Percentiles rank a stretch among this genome's conserved stretches.
phyloP scores from a whole-genome alignment of 2,888 invertebrate species.

The Antheraea assamensis region DNA sequence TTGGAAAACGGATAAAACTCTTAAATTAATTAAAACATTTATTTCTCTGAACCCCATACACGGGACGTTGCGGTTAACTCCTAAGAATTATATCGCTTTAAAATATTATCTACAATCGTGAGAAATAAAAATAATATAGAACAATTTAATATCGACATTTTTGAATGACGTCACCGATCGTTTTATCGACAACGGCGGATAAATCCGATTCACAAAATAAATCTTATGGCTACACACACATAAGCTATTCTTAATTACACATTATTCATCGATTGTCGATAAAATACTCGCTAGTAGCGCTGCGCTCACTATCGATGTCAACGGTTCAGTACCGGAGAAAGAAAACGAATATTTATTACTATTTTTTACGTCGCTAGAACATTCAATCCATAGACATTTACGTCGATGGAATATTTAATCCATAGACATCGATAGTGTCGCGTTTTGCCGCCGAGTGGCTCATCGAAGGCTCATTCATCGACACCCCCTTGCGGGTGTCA shows the following conservation, averaged over 20 bases:
- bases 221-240: slow-evolving; percentile 13
- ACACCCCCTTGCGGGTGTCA: slow-evolving; percentile 20
- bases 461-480: background rate
- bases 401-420: too few relatives aligned
- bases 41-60: background rate
- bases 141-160: slow-evolving; percentile 13
- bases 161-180: slow-evolving; percentile 7
- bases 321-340: slow-evolving; percentile 25
- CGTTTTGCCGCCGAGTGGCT: slow-evolving; percentile 10
- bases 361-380: background rate
- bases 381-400: too few relatives aligned
- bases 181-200: slow-evolving; percentile 18
- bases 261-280: slow-evolving; percentile 27
- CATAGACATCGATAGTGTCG: slow-evolving; percentile 13
- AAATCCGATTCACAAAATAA: slow-evolving; percentile 15
- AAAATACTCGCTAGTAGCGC: slow-evolving; percentile 33
- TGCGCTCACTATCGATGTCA: slow-evolving; percentile 26
- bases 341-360: background rate
- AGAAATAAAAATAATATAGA: background rate
- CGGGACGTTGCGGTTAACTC: background rate
- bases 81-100: background rate
- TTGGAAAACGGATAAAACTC: too few relatives aligned
- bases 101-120: background rate
- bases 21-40: background rate
- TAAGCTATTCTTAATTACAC: slow-evolving; percentile 22